Evolutionary conservation across 2,888 invertebrate genomes (phyloP), one percentile per base, ranked within the genome.

Genomic region (Orchesellides sinensis): DNA sequence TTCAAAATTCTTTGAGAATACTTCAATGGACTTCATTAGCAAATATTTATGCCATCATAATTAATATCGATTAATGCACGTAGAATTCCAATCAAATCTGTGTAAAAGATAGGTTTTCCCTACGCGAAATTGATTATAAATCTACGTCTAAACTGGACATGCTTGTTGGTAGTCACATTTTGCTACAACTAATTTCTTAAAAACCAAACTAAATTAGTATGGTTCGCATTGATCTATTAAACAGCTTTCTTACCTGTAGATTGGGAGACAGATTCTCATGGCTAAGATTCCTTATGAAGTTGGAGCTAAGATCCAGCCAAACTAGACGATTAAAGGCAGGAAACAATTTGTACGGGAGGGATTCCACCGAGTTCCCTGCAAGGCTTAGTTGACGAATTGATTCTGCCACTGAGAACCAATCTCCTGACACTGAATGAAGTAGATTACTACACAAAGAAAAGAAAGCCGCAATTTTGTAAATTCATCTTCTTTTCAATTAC

Each of bases 231-330:
- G n/a, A n/a, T n/a, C n/a, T n/a, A n/a, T n/a, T n/a, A n/a, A n/a
- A n/a, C n/a, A n/a, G 61, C 2, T 65, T 61, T 17, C 32, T 81
- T 74, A 88, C 88, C 87, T 88, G 88, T 56, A 88, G 72, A 85
- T 87, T 85, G 35, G 86, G 85, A 19, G 88, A 86, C 35, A 88
- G 85, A 59, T 82, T 70, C 52, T 85, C 83, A 32, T 83, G 83
- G 40, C 75, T 86, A 32, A 88, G 66, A 73, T 88, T 88, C 5
- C 85, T 73, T 45, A 88, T 83, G 74, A 86, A 86, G 83, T 88
- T 88, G 52, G 85, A 86, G 72, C 83, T 87, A 32, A 88, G 83
- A 72, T 88, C 88, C 27, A 88, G 83, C 87, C 87, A 88, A 49
- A 86, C 85, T 29, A 88, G 86, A 4, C 86, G 83, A 32, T 61